Conservation (phyloP, 2,888 invertebrate genomes). For the Pachydiplax longipennis region DNA sequence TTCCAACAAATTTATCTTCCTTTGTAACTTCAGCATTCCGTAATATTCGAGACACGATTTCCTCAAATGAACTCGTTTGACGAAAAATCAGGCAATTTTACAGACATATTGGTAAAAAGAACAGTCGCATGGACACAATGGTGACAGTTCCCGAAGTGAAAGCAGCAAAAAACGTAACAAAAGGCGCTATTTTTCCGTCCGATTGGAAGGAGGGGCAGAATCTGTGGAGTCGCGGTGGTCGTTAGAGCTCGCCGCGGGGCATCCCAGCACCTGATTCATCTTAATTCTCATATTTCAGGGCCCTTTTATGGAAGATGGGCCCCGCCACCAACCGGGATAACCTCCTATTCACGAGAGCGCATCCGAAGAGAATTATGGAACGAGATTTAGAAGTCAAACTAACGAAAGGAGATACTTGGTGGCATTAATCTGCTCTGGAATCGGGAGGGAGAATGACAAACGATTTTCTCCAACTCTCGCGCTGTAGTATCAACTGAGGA, state of each 20-base stretch:
- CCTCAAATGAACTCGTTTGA: too few relatives aligned
- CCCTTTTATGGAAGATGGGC: conserved; percentile 28
- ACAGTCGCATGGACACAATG: too few relatives aligned
- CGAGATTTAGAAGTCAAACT: neutral
- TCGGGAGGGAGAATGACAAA: neutral
- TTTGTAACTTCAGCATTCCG: too few relatives aligned
- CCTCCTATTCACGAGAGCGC: neutral
- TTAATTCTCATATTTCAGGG: conserved; percentile 33
- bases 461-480: neutral
- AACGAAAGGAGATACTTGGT: neutral
- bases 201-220: too few relatives aligned
- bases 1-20: too few relatives aligned
- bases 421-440: neutral
- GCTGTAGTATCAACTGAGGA: too few relatives aligned
- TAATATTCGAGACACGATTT: too few relatives aligned
- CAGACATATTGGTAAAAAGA: too few relatives aligned
- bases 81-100: too few relatives aligned
- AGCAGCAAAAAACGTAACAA: too few relatives aligned
- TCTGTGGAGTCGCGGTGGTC: neutral
- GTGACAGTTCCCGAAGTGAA: too few relatives aligned
- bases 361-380: neutral
- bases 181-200: too few relatives aligned
- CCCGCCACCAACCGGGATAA: neutral
- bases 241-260: neutral
- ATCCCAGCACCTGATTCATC: conserved; percentile 9